Conservation (phyloP, 2,797 vertebrate species). For the Epinephelus awoara region DNA sequence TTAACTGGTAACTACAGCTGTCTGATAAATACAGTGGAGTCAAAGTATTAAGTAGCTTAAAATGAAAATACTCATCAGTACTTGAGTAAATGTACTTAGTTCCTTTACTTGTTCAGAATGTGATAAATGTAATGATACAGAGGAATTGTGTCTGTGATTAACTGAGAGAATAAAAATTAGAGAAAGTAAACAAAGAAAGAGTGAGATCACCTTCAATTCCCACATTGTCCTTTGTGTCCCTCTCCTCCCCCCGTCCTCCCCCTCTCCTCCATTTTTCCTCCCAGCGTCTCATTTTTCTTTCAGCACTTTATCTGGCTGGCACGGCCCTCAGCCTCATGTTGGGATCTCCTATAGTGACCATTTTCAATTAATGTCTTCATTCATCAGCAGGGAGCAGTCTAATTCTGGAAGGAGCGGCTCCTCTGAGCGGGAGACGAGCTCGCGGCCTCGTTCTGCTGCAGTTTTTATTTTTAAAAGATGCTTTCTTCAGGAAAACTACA, state of each 20-base stretch:
- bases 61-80: too few species aligned
- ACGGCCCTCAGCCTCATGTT: constrained; percentile 64
- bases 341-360: constrained; percentile 72
- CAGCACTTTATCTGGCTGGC: constrained; percentile 55
- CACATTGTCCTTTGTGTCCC: constrained; percentile 68
- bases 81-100: too few species aligned
- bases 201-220: constrained; percentile 68
- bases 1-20: too few species aligned
- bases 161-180: too few species aligned
- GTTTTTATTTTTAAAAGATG: neutral
- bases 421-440: constrained; percentile 38
- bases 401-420: constrained; percentile 63
- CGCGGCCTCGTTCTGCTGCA: constrained; percentile 31
- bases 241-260: constrained; percentile 32
- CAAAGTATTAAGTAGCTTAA: too few species aligned
- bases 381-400: constrained; percentile 66
- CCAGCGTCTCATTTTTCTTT: constrained; percentile 75
- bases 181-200: neutral
- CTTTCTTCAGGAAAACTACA: neutral
- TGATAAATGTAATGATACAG: too few species aligned
- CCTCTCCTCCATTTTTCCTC: constrained; percentile 58
- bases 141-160: too few species aligned
- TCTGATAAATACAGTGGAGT: too few species aligned
- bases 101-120: too few species aligned
- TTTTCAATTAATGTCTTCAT: constrained; percentile 80